Evolutionary conservation across 2,888 invertebrate genomes (phyloP).

Genomic region (Herminia tarsipennalis): DNA sequence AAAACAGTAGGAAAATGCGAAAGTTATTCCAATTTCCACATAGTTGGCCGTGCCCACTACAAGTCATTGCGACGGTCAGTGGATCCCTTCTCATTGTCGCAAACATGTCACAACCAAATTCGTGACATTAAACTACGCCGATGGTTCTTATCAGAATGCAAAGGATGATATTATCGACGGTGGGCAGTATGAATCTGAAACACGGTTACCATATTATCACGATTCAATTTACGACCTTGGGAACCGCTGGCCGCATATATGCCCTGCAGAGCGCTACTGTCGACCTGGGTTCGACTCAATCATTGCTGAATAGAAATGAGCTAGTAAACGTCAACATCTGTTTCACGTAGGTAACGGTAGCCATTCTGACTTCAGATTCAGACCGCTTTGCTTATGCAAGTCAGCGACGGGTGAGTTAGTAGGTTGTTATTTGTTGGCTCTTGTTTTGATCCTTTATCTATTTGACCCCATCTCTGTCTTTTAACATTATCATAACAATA

Average conservation of each 20-base stretch:
- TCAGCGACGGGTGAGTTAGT: constrained; percentile 5
- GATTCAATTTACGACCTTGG: constrained; percentile 65
- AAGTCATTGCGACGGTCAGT: constrained; percentile 39
- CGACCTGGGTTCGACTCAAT: constrained; percentile 52
- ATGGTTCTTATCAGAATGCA: constrained; percentile 62
- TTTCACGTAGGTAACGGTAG: constrained; percentile 33
- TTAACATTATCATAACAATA: too few species aligned
- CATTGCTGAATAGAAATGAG: constrained; percentile 60
- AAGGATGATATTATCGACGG: constrained; percentile 66
- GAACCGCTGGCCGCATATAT: constrained; percentile 57
- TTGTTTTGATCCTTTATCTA: constrained; percentile 10
- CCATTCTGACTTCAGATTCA: constrained; percentile 15
- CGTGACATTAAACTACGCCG: constrained; percentile 50
- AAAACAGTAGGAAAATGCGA: constrained; percentile 33
- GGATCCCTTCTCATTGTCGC: constrained; percentile 51
- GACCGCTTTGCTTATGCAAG: constrained; percentile 5
- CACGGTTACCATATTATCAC: constrained; percentile 67
- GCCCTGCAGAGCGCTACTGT: constrained; percentile 45
- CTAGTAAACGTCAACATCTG: constrained; percentile 23
- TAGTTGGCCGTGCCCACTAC: constrained; percentile 35
- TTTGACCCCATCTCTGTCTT: constrained; percentile 7
- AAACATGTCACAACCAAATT: constrained; percentile 56
- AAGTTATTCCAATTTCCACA: constrained; percentile 46
- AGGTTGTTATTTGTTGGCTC: constrained; percentile 12
- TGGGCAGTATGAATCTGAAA: constrained; percentile 60